A percentile compares a stretch with the other conserved stretches of the same genome.
Conservation (phyloP, 2,888 invertebrate genomes). For the Cerceris rybyensis region DNA sequence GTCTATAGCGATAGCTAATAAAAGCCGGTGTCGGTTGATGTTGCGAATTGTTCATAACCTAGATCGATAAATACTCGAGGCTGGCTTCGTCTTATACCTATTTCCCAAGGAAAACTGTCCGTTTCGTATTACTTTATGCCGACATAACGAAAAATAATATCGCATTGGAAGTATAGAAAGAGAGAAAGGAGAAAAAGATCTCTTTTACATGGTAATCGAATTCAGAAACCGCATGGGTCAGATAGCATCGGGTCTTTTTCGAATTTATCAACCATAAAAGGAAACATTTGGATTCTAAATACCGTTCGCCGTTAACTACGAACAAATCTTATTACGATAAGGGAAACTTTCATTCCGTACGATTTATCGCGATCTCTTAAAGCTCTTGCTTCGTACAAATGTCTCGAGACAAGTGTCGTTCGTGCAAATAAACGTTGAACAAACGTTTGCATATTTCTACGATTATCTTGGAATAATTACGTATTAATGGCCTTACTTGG, state of each 20-base stretch:
- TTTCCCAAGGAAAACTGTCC: constrained; percentile 32
- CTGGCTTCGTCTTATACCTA: constrained; percentile 40
- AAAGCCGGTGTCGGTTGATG: constrained; percentile 26
- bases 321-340: neutral
- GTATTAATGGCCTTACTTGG: neutral
- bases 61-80: constrained; percentile 55
- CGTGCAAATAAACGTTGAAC: neutral
- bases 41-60: constrained; percentile 48
- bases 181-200: constrained; percentile 18
- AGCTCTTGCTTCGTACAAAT: neutral
- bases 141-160: constrained; percentile 29
- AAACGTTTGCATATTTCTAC: constrained; percentile 13
- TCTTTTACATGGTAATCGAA: constrained; percentile 56
- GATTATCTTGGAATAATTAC: constrained; percentile 7
- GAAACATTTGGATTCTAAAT: constrained; percentile 31
- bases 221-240: constrained; percentile 37
- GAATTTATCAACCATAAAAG: constrained; percentile 52
- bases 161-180: neutral
- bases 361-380: neutral
- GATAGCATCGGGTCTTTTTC: constrained; percentile 30
- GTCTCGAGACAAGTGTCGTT: neutral
- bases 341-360: constrained; percentile 5
- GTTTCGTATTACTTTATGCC: constrained; percentile 48
- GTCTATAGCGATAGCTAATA: constrained; percentile 26
- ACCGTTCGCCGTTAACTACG: constrained; percentile 20